Base-by-base conservation (phyloP, 2,888 invertebrate species). In the Seira musarum region DNA sequence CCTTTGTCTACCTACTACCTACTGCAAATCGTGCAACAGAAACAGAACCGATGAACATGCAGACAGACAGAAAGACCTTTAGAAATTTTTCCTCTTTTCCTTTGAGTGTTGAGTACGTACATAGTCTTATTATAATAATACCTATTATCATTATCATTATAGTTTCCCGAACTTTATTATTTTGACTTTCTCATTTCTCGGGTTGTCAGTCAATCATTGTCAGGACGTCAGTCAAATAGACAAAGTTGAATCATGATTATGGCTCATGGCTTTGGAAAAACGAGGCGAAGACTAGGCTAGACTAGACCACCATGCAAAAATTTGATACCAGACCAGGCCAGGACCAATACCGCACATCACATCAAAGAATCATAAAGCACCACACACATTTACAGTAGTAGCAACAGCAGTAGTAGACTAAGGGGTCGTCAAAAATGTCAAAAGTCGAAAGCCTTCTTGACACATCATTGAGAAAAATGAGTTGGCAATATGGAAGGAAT, bases 181-280 rank as follows among this genome's bases (percentile, higher is more conserved):
- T 17, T 66, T 70, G 10, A 1, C 22, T 60, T n/a, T n/a, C n/a
- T n/a, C n/a, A n/a, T n/a, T n/a, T n/a, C 63, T 71, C 61, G 46
- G 25, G 66, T 79, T 79, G 79, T 79, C 79, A 79, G 79, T 79
- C 79, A 79, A 72, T 79, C 79, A 79, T 79, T 73, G 79, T 79
- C 79, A 73, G 68, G n/a, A n/a, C n/a, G n/a, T n/a, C n/a, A n/a
- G n/a, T 72, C 57, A 73, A 40, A n/a, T n/a, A n/a, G n/a, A n/a
- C n/a, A n/a, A n/a, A n/a, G n/a, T n/a, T n/a, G n/a, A n/a, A n/a
- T n/a, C n/a, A n/a, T n/a, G n/a, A n/a, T n/a, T n/a, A n/a, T n/a
- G n/a, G n/a, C n/a, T n/a, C n/a, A n/a, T n/a, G n/a, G n/a, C n/a
- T n/a, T n/a, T n/a, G n/a, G n/a, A 71, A 61, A 21, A 40, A 19